A percentile compares a stretch with the other conserved stretches of the same genome.
phyloP scores from a whole-genome alignment of 1,140 invertebrate genomes.

The Pissodes strobi region DNA sequence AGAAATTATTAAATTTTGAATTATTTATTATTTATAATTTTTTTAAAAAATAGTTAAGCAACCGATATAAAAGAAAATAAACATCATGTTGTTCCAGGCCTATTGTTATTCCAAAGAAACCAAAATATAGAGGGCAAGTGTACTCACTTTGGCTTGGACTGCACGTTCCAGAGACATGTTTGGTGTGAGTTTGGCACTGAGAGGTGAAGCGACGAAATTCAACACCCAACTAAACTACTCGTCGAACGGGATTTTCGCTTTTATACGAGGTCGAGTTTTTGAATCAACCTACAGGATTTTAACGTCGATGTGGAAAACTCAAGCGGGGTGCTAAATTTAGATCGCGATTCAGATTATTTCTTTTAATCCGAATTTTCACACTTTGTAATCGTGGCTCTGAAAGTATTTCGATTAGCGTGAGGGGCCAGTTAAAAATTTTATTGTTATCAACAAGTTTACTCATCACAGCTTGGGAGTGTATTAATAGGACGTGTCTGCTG shows the following conservation, averaged over 20 bases:
- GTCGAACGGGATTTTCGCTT: constrained; percentile 21
- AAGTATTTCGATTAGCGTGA: no score
- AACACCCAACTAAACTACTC: constrained; percentile 30
- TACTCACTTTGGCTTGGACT: constrained; percentile 75
- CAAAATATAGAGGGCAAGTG: no score
- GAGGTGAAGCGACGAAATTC: constrained; percentile 21
- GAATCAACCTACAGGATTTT: constrained; percentile 32
- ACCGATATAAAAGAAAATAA: no score
- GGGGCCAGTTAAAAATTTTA: no score
- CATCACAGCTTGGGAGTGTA: no score
- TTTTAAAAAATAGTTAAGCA: no score
- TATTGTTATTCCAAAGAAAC: constrained; percentile 13
- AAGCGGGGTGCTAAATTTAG: constrained; percentile 25
- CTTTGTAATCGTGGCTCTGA: no score
- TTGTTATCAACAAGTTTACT: no score
- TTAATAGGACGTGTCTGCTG: no score
- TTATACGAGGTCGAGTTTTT: constrained; percentile 33
- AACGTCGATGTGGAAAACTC: constrained; percentile 32
- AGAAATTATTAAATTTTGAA: no score
- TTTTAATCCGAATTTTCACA: no score
- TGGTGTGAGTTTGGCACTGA: constrained; percentile 16
- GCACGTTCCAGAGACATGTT: constrained; percentile 78
- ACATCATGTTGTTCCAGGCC: constrained; percentile 10
- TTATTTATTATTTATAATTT: no score
- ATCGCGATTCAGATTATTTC: constrained; percentile 22